Base-by-base conservation (phyloP, 2,888 invertebrate species). In the Linyphia triangularis region DNA sequence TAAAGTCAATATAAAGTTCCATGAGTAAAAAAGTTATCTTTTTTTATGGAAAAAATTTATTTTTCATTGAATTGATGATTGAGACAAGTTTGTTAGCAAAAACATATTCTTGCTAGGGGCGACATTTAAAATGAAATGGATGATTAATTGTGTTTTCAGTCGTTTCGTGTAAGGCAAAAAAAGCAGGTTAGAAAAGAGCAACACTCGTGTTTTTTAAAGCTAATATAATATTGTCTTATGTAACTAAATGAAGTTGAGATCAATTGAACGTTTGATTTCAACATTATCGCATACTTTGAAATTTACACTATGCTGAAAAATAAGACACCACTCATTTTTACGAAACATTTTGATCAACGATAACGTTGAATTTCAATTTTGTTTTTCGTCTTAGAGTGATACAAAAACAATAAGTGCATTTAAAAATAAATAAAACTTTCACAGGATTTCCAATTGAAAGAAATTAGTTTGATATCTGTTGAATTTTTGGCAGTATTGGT, bases 41-140 rank as follows among this genome's bases (percentile, higher is more conserved):
- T 26, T 70, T 40, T 37, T 33, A 43, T 70, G 28, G n/a, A 51
- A 5, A 51, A 70, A 70, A n/a, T 28, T 43, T 24, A 26, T 70
- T 70, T 70, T 51, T 70, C 43, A 70, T 43, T 43, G 28, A n/a
- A 16, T 26, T 70, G 70, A 43, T 26, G 70, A 70, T 9, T n/a
- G 51, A 9, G 28, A 7, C 13, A 26, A 70, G 9, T 22, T 70
- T 19, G 13, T 24, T 24, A 70, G 26, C 6, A 26, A 22, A 69
- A 70, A 43, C 40, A 70, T 26, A 26, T 22, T 43, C 26, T 24
- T 43, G 43, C 43, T 28, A 43, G 16, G 51, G 51, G 70, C 70
- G 26, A 70, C 24, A 26, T 43, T 70, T 22, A 24, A 70, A 70
- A 43, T 70, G 26, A 70, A 70, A 70, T 70, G 37, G 69, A 70